Evolutionary conservation across 2,797 vertebrate species (phyloP).

Genomic region (Catamblyrhynchus diadema): DNA sequence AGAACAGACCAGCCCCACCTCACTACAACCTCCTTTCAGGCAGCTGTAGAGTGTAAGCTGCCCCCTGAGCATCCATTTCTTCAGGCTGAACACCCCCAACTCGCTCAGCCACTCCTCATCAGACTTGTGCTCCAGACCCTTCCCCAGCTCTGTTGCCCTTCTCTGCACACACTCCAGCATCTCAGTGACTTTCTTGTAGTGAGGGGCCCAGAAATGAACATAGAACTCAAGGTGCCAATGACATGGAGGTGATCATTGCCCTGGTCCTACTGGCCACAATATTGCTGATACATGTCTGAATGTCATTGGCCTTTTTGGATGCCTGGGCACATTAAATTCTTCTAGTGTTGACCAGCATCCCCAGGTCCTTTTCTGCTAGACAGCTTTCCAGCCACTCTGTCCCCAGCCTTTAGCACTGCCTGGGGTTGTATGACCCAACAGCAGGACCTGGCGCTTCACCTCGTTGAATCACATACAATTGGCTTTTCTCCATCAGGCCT

Average conservation of each 20-base stretch:
- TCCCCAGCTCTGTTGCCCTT: fast-evolving
- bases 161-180: fast-evolving
- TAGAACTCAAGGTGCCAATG: fast-evolving
- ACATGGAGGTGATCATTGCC: not conserved
- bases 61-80: not conserved
- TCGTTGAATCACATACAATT: fast-evolving
- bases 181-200: fast-evolving
- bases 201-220: not conserved
- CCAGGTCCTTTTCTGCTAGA: not conserved
- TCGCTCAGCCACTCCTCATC: fast-evolving
- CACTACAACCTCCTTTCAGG: not conserved
- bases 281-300: not conserved
- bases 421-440: not conserved
- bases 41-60: not conserved
- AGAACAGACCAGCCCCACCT: not conserved
- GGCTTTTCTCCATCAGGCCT: not conserved
- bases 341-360: not conserved
- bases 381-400: not conserved
- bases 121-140: not conserved
- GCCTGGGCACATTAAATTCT: not conserved
- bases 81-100: not conserved
- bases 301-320: fast-evolving
- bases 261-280: not conserved
- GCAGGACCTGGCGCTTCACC: not conserved
- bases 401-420: not conserved